Evolutionary conservation across 1,140 invertebrate genomes (phyloP), one percentile per base, ranked within the genome.

Genomic region (Cydia amplana): DNA sequence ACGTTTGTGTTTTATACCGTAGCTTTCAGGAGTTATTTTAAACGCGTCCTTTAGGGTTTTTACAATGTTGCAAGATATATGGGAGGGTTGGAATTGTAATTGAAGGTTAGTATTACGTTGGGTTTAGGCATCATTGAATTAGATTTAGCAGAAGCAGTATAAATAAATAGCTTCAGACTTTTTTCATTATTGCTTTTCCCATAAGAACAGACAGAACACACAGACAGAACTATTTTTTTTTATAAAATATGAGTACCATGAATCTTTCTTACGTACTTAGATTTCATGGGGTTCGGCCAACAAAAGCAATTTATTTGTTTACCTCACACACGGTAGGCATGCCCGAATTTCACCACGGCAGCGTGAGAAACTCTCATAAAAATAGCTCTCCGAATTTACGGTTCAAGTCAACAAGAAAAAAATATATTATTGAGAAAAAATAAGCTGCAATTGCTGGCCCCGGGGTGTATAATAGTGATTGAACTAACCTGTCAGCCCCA

Each of bases 401-500:
- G 60, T 28, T 25, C 60, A 20, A 75, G 63, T 64, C 28, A 74
- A 36, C 40, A 32, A 40, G 77, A 85, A 84, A 90, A 89, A 91
- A 91, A 88, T 79, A 86, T 85, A 87, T 89, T 89, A 85, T 79
- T 82, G 79, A 83, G 82, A 90, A 91, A 89, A 91, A 91, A 92
- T 85, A 85, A 83, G 82, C 84, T 87, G 80, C 80, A 88, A 90
- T 89, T 87, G 84, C 83, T 84, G 79, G 89, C 90, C 87, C 78
- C 84, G 82, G 85, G 90, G 84, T 84, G 84, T 87, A 87, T 90
- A 86, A 88, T 88, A 92, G 88, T 91, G 87, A 90, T 90, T 90
- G 89, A 91, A 91, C 87, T 89, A 91, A 91, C 88, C 91, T 92
- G 91, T 92, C 91, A 92, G 87, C 79, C 91, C 91, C 91, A 92